Evolutionary conservation across 2,797 vertebrate genomes (phyloP), one percentile per base, ranked within the genome.

Genomic region (Sarcoramphus papa): DNA sequence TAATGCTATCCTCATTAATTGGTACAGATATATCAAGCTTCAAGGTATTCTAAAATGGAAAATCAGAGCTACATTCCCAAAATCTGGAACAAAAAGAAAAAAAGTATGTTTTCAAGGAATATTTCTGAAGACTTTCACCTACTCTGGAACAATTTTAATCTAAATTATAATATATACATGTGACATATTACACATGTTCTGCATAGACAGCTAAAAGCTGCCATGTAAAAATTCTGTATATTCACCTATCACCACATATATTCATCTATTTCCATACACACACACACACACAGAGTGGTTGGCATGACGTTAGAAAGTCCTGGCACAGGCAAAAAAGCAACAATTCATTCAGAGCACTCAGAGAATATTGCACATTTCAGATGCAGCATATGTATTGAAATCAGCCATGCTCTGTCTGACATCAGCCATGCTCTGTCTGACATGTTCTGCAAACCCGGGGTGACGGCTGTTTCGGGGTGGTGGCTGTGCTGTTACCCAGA

Each of bases 21-120:
- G 31, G 37, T 65, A 74, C 43, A 88, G 14, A 30, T 18, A 65
- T 25, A 35, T 47, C 22, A 47, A 82, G 18, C 2, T 77, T 79
- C 50, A 50, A 89, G 4, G 7, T 59, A 22, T 43, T 92, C 57
- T 87, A 78, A 88, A 95, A 80, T 48, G n/a, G 43, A 83, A 95
- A 89, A 95, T 57, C 16, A 65, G 27, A 91, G 11, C n/a, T 74
- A 18, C 22, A 37, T 50, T 77, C 53, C 64, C 68, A 59, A 89
- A 82, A 74, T 63, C 19, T 62, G 33, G n/a, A 68, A n/a, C 7
- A 85, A 85, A 92, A 87, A 19, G 1, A 7, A 60, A 75, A 60
- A 50, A 9, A 12, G 0, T 3, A 14, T 3, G 6, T n/a, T 90
- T 87, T 68, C 64, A 83, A 68, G 4, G 51, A 87, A 67, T 83